A percentile compares a stretch with the other conserved stretches of the same genome.
These are phyloP conservation scores for Eleginops maclovinus DNA, from an alignment of 2,113 vertebrate genomes.

Conservation along the genomic window DNA sequence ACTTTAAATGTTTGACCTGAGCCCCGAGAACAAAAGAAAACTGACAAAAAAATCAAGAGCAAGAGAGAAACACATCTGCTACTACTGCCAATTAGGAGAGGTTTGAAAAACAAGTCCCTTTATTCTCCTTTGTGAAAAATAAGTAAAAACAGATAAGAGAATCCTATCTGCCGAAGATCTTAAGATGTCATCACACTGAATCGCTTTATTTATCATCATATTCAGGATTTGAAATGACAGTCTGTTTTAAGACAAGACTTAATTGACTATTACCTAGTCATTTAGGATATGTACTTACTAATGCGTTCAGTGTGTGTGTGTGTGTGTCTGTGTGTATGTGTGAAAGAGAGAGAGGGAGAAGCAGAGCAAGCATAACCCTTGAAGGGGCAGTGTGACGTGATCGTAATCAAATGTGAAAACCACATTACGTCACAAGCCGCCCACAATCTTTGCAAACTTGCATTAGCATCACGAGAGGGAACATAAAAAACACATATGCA, in stretches of 20 bases:
- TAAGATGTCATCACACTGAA: not conserved
- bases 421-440: conserved; percentile 63
- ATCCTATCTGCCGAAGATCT: not conserved
- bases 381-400: conserved; percentile 60
- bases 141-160: too few relatives aligned
- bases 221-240: not conserved
- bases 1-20: not conserved
- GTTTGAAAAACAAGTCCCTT: not conserved
- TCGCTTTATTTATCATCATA: not conserved
- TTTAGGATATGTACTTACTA: not conserved
- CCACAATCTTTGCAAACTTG: conserved; percentile 65
- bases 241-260: not conserved
- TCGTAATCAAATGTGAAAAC: conserved; percentile 71
- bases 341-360: not conserved
- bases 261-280: not conserved
- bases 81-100: not conserved
- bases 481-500: conserved; percentile 5
- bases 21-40: too few relatives aligned
- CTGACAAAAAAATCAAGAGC: not conserved
- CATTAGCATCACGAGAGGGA: conserved; percentile 50
- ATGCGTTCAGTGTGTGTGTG: not conserved
- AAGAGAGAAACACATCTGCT: not conserved
- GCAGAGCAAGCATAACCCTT: conserved; percentile 37
- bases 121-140: conserved; percentile 2
- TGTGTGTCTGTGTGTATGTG: not conserved